Evolutionary conservation across 2,888 invertebrate species (phyloP), one percentile per base, ranked within the genome.

Genomic region (Terebella lapidaria): DNA sequence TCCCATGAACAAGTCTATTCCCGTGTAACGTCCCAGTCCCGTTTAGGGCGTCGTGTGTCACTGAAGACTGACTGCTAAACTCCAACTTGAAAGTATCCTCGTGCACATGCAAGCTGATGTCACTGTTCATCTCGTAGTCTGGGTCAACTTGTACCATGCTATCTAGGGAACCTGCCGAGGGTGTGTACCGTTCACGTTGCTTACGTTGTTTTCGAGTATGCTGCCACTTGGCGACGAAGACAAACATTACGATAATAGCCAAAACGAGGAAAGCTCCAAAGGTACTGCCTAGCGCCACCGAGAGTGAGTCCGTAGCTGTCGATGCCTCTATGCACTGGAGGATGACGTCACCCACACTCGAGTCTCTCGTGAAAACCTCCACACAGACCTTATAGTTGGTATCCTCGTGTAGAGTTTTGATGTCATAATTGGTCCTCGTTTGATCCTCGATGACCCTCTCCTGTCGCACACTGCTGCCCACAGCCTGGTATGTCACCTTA

Each of bases 201-300:
- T 61, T 56, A 3, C 57, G 49, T 24, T 56, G 51, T 52, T 59
- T 61, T 3, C 66, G 58, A 1, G 29, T 59, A 61, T 67, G 65
- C 51, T 67, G 65, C 68, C 68, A 68, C 55, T 68, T 68, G 18
- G 68, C 68, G 45, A 68, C 27, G 55, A 68, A 67, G 26, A 68
- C 68, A 51, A 68, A 65, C n/a, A 67, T 51, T 3, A 68, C 67
- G 25, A 68, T 67, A 58, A 68, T 62, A 27, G 65, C 68, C n/a
- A 68, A 58, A 15, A 64, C 65, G 54, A 68, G 59, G 58, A 68
- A 68, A 2, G 68, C 68, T n/a, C 68, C 68, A 29, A 68, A 67
- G 27, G 67, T 66, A 57, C 67, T 67, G 45, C 68, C 68, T 3
- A 68, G 60, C 18, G 68, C 68, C 35, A 68, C 67, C n/a, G 62